Evolutionary conservation across 2,797 vertebrate genomes (phyloP), one percentile per base, ranked within the genome.

Genomic region (Dermochelys coriacea): DNA sequence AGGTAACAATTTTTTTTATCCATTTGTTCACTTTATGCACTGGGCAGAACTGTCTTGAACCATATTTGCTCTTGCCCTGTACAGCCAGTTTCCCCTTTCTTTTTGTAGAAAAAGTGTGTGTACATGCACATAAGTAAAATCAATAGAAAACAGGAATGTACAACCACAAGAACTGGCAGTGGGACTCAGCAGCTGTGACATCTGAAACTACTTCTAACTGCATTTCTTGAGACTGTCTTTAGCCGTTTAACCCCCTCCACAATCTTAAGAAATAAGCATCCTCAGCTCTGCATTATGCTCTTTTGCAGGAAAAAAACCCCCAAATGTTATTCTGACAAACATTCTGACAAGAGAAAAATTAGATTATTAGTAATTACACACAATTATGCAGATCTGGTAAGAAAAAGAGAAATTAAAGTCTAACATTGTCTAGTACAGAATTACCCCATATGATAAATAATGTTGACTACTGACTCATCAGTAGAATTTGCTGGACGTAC

Each of bases 391-490:
- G 95, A 89, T 85, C 82, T 27, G 83, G 95, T 88, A 59, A 90
- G 93, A 84, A 71, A 37, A 51, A 47, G 51, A 92, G 96, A 91
- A 55, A 75, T 83, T 91, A 95, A 52, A 14, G 52, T 68, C 93
- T 93, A 52, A 37, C 9, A 23, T 96, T 75, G 94, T 92, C 94
- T 95, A 85, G 84, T 84, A 90, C 95, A 45, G 93, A 96, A 96
- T 91, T 88, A 95, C 94, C 87, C 21, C 91, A 93, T 64, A 92
- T 83, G 97, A 96, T 97, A 98, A 98, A 97, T 97, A 98, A 97
- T 96, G 97, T 93, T 96, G 95, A 97, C 95, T 95, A 96, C 95
- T 96, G 96, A 98, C 97, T 98, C 98, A 98, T 93, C 96, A 80
- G 89, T 96, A 97, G 97, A 97, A 96, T 91, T 93, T 97, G 94